Base-by-base conservation (phyloP, 2,113 vertebrate genomes). In the Phocoena sinus region DNA sequence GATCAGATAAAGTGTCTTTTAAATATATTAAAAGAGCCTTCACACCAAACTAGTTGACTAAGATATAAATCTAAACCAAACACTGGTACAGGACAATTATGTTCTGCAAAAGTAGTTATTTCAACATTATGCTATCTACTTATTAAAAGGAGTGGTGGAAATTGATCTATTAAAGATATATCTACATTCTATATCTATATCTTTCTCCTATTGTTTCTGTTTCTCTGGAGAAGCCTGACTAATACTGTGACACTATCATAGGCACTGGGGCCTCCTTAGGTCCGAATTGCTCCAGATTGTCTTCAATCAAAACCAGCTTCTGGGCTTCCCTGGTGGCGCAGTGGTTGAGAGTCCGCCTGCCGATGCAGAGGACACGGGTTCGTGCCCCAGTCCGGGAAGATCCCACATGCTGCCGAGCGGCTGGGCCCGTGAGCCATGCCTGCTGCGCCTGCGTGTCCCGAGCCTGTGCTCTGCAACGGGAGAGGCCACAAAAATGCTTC, bases 31-130 rank as follows among this genome's bases (percentile, higher is more conserved):
- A 89, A 41, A 18, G 2, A 41, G 21, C 26, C 41, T 58, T 50
- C 18, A 62, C n/a, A 50, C 28, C 62, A 50, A 84, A 50, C 9
- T 47, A 38, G 20, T 88, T 89, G 47, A 50, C 60, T 84, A 68
- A 89, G 60, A 60, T 63, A 50, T 60, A 89, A 74, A 68, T 68
- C 41, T 8, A 84, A 77, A 79, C 14, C 86, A 84, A 93, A 79
- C 62, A 84, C 6, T 83, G 41, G 53, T 79, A 63, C 21, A 71
- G 70, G 53, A 93, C 77, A 89, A 77, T 84, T 8, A 84, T 53
- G 21, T 53, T 79, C 70, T 84, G 38, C 38, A 83, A 77, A 84
- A 93, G 28, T 26, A 67, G 5, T 25, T 26, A 14, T 44, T 93
- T 90, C 63, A 44, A 79, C 79, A 85, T 89, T 28, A 36, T n/a